Evolutionary conservation across 2,797 vertebrate species (phyloP).

Genomic region (Acestrorhynchus altus): DNA sequence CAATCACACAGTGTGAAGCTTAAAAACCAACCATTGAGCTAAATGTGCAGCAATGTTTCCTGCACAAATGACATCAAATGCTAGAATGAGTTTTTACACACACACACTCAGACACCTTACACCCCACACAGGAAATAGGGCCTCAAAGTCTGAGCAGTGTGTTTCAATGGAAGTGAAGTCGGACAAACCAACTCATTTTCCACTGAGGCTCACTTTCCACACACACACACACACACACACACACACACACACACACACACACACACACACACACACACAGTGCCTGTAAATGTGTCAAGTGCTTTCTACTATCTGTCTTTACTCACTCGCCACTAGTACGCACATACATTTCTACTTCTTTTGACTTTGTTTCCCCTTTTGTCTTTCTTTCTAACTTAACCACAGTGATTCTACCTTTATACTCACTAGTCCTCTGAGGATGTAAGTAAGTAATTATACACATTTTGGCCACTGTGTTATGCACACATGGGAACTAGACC

Average conservation of each 20-base stretch:
- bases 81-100: neutral
- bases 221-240: slow-evolving; percentile 30
- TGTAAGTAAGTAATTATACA: too few relatives aligned
- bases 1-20: too few relatives aligned
- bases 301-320: neutral
- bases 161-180: slow-evolving; percentile 31
- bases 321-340: neutral
- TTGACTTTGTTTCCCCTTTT: too few relatives aligned
- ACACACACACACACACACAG: neutral
- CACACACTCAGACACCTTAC: slow-evolving; percentile 11
- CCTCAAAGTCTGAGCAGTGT: slow-evolving; percentile 35
- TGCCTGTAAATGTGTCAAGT: neutral
- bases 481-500: too few relatives aligned
- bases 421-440: neutral
- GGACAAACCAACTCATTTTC: slow-evolving; percentile 49
- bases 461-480: too few relatives aligned
- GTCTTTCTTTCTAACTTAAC: neutral
- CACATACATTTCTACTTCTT: neutral
- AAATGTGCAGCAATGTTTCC: neutral
- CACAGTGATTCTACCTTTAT: neutral
- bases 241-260: slow-evolving; percentile 30
- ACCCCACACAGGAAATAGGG: slow-evolving; percentile 53
- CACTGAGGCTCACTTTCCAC: slow-evolving; percentile 53
- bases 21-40: neutral
- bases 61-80: neutral